phyloP scores from a whole-genome alignment of 2,113 vertebrate species.

The Bufo gargarizans region DNA sequence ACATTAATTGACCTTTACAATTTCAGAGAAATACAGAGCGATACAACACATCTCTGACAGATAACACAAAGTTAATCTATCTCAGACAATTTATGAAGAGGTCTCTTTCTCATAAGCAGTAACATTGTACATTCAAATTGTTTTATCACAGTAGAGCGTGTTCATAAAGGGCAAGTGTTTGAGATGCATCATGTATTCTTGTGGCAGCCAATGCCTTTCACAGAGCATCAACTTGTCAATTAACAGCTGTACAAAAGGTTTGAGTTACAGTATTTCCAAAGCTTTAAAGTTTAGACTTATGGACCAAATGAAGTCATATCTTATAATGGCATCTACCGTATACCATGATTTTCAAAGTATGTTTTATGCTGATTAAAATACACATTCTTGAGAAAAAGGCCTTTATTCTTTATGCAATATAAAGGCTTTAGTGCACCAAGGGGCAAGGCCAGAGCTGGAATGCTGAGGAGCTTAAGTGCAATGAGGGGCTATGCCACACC shows the following conservation, averaged over 20 bases:
- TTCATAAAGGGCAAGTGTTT: slow-evolving; percentile 51
- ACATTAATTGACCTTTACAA: slow-evolving; percentile 55
- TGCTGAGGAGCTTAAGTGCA: too few relatives aligned
- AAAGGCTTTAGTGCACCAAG: too few relatives aligned
- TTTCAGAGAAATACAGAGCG: slow-evolving; percentile 51
- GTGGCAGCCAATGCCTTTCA: slow-evolving; percentile 40
- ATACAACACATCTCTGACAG: slow-evolving; percentile 52
- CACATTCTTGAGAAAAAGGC: not conserved
- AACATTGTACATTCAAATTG: slow-evolving; percentile 55
- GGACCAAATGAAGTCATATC: not conserved
- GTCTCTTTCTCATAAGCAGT: slow-evolving; percentile 43
- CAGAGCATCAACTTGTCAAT: slow-evolving; percentile 40
- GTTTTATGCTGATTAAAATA: not conserved
- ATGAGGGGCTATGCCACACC: too few relatives aligned
- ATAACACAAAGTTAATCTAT: slow-evolving; percentile 54
- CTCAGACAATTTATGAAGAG: slow-evolving; percentile 40
- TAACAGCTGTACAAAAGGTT: slow-evolving; percentile 43
- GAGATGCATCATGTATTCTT: slow-evolving; percentile 29
- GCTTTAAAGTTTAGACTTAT: not conserved
- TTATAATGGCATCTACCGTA: not conserved
- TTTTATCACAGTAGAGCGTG: slow-evolving; percentile 50
- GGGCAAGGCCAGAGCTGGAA: too few relatives aligned
- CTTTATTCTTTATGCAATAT: too few relatives aligned
- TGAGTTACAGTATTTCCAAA: slow-evolving; percentile 12
- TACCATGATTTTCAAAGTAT: not conserved